Conservation (phyloP, 2,113 vertebrate species). For the Tichodroma muraria region DNA sequence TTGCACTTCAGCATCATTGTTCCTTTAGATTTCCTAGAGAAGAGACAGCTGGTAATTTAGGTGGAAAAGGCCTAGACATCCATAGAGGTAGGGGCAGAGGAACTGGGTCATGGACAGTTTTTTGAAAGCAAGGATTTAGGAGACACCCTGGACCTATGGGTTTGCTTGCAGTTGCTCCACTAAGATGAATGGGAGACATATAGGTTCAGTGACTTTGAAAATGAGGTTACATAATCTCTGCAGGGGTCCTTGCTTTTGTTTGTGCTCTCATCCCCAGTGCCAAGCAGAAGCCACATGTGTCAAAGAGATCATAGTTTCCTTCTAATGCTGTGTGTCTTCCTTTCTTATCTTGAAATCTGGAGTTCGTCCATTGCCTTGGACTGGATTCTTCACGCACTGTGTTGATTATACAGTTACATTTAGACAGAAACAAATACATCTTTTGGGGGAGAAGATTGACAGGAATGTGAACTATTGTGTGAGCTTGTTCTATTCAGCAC, state of each 20-base stretch:
- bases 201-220: background rate
- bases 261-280: background rate
- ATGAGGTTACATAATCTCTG: background rate
- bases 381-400: background rate
- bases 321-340: background rate
- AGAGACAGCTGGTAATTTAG: background rate
- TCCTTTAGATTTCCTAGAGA: background rate
- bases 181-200: background rate
- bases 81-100: accelerated
- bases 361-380: background rate
- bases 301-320: background rate
- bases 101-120: background rate
- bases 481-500: background rate
- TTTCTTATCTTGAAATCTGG: background rate
- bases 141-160: background rate
- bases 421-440: background rate
- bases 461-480: background rate
- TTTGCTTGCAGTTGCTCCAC: background rate
- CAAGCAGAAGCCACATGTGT: background rate
- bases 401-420: background rate
- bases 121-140: background rate
- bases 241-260: background rate
- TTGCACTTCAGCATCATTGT: background rate
- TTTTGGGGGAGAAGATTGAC: background rate
- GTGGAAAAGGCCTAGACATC: background rate